Evolutionary conservation across 1,140 invertebrate species (phyloP).

Genomic region (Phymastichus coffea): DNA sequence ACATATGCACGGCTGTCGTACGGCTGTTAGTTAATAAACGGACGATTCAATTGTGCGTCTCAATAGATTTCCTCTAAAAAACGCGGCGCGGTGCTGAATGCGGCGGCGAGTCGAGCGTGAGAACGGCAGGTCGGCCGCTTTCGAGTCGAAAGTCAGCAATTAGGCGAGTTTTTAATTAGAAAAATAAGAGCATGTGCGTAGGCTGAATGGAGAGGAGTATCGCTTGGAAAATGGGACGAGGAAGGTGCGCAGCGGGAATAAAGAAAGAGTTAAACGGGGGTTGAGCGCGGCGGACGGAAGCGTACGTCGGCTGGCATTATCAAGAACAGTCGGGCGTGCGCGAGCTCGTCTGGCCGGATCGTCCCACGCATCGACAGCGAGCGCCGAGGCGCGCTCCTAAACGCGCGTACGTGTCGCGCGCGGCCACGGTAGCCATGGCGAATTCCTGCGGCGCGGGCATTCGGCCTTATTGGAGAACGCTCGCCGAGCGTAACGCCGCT

Average conservation of each 20-base stretch:
- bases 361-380: constrained; percentile 24
- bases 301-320: constrained; percentile 5
- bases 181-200: background rate
- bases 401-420: too few relatives aligned
- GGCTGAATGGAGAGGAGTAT: background rate
- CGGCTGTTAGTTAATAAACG: background rate
- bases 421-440: background rate
- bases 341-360: background rate
- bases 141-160: too few relatives aligned
- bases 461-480: constrained; percentile 44
- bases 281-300: constrained; percentile 3
- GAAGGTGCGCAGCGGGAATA: background rate
- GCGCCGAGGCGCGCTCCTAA: too few relatives aligned
- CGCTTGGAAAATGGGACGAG: background rate
- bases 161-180: too few relatives aligned
- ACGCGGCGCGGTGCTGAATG: too few relatives aligned
- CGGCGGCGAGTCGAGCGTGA: too few relatives aligned
- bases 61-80: too few relatives aligned
- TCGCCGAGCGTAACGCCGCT: constrained; percentile 41
- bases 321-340: constrained; percentile 8
- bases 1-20: background rate
- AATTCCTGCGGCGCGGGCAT: constrained; percentile 39
- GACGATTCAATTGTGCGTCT: background rate
- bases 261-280: background rate
- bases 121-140: too few relatives aligned